Evolutionary conservation across 2,113 vertebrate genomes (phyloP), one percentile per base, ranked within the genome.

Genomic region (Microcebus murinus): DNA sequence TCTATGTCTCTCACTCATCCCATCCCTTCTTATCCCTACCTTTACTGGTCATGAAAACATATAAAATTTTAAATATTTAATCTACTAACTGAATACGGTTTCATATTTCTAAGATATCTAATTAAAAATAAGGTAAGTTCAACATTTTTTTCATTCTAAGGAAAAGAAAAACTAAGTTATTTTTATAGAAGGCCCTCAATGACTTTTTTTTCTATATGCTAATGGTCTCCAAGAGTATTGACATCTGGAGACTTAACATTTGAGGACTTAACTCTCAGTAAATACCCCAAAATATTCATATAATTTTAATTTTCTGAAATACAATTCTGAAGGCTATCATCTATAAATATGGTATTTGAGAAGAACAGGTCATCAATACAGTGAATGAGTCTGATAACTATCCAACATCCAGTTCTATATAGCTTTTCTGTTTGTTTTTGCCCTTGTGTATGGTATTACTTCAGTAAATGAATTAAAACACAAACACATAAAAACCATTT

Each of bases 401-500:
- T 65, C 65, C 36, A 84, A 52, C 67, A 85, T 45, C 4, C 6
- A 39, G 71, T 82, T 87, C 89, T 70, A 63, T 18, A 8, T 4
- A 45, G 31, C 63, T 87, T 39, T 87, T 57, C 76, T 65, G 74
- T 93, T 81, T 94, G 87, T 57, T 29, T 71, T 84, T 89, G 57
- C 80, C 14, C 29, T 36, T 74, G 4, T 55, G 21, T 71, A 6
- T 82, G 52, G 48, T 11, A 71, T 10, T 73, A 73, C 65, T 73
- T 39, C 83, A 59, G 48, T 45, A 67, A 91, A 80, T 42, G 57
- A 52, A 67, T 77, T 90, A 90, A 89, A 96, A 89, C 39, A 79
- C 57, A 79, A 65, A 67, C 21, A 84, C 52, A 55, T 17, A 61
- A 68, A 73, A 61, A 20, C 8, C 20, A 50, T 21, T 71, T 70